phyloP scores from a whole-genome alignment of 2,113 vertebrate genomes.

The Anser cygnoides region DNA sequence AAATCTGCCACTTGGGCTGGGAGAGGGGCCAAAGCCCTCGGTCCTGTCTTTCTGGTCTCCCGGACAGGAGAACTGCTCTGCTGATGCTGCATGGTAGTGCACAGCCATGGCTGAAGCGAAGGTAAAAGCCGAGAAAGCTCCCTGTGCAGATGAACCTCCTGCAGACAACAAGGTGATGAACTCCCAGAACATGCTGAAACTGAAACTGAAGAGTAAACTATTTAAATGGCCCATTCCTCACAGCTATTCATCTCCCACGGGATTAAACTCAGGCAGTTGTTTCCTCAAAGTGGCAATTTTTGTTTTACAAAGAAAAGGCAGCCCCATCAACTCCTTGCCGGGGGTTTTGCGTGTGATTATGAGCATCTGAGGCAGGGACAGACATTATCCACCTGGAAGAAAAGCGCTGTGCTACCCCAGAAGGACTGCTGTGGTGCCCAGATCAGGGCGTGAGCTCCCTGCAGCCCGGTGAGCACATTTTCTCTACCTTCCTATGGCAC shows the following conservation, averaged over 20 bases:
- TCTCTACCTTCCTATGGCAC: not conserved
- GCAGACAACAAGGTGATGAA: not conserved
- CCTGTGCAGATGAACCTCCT: not conserved
- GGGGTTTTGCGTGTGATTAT: no score
- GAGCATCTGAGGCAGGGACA: not conserved
- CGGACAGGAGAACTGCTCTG: not conserved
- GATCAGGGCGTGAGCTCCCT: no score
- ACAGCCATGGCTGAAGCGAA: not conserved
- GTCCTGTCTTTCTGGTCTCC: not conserved
- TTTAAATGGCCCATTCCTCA: not conserved
- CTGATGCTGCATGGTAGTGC: fast-evolving
- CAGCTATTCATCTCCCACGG: not conserved
- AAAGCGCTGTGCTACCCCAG: not conserved
- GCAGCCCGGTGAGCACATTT: not conserved
- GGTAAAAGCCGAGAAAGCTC: not conserved
- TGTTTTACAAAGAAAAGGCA: not conserved
- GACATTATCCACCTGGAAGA: no score
- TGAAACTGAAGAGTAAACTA: not conserved
- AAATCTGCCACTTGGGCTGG: not conserved
- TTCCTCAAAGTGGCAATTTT: not conserved
- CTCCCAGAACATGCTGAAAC: not conserved
- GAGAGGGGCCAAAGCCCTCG: no score
- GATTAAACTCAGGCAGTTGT: not conserved
- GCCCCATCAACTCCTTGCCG: not conserved
- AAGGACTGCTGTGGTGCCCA: not conserved